Percentiles rank a stretch among this genome's conserved stretches.
phyloP scores from a whole-genome alignment of 1,140 invertebrate genomes.

The Carcinoscorpius rotundicauda region DNA sequence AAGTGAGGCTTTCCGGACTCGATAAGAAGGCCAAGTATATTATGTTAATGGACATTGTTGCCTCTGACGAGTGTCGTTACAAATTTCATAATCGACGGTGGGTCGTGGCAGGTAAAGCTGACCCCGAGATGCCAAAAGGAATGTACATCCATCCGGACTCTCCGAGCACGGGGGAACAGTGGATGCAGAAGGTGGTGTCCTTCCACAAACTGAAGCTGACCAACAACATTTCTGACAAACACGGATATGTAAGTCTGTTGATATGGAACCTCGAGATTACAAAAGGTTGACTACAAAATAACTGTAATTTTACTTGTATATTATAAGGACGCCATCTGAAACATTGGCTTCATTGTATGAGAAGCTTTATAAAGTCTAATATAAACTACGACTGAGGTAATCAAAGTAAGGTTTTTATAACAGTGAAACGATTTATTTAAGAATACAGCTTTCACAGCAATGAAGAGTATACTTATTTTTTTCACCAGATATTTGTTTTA shows the following conservation, averaged over 20 bases:
- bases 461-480: too few species aligned
- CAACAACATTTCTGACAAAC: conserved; percentile 99
- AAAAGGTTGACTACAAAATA: too few species aligned
- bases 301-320: too few species aligned
- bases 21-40: conserved; percentile 97
- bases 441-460: too few species aligned
- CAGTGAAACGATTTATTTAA: too few species aligned
- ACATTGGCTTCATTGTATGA: too few species aligned
- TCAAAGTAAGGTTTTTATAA: too few species aligned
- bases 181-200: conserved; percentile 99
- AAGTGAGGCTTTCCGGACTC: conserved; percentile 86
- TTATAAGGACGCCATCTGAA: too few species aligned
- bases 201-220: conserved; percentile 98
- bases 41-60: conserved; percentile 58
- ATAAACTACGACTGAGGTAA: too few species aligned
- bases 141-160: conserved; percentile 99
- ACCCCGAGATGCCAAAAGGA: conserved; percentile 97
- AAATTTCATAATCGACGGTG: conserved; percentile 44
- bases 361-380: too few species aligned
- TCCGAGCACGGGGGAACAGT: conserved; percentile 93
- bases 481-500: too few species aligned
- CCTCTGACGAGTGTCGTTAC: conserved; percentile 34
- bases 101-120: conserved; percentile 68
- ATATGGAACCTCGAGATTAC: background rate
- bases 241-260: conserved; percentile 94